phyloP scores from a whole-genome alignment of 2,888 invertebrate genomes.

The Drosophila mettleri region DNA sequence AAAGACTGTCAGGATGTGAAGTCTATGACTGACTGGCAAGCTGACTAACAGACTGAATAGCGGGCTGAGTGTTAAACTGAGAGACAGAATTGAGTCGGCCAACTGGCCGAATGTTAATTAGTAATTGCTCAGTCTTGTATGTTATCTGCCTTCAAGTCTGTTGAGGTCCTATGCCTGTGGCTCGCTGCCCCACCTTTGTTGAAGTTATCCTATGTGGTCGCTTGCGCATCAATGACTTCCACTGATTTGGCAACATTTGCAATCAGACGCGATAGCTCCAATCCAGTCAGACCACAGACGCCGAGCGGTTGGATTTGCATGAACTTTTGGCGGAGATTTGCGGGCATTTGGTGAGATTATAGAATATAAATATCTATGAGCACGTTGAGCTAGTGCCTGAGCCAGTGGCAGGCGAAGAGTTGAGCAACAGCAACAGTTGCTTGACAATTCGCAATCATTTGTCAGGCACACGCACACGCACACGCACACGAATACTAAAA shows the following conservation, averaged over 20 bases:
- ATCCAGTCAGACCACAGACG: slow-evolving; percentile 5
- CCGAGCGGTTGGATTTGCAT: slow-evolving; percentile 34
- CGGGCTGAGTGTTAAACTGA: neutral
- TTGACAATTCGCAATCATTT: slow-evolving; percentile 34
- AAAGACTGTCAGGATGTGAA: neutral
- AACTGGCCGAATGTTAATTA: neutral
- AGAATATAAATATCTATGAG: slow-evolving; percentile 36
- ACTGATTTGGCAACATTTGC: slow-evolving; percentile 45
- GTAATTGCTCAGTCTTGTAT: neutral
- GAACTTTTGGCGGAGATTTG: slow-evolving; percentile 31
- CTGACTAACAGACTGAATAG: neutral
- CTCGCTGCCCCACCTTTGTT: slow-evolving; percentile 23
- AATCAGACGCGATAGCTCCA: neutral
- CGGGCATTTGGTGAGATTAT: slow-evolving; percentile 51
- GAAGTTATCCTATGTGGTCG: slow-evolving; percentile 16
- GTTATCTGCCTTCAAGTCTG: neutral
- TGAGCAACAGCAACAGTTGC: slow-evolving; percentile 48
- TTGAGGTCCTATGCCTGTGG: neutral
- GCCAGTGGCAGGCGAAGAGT: slow-evolving; percentile 1
- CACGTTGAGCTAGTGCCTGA: slow-evolving; percentile 13
- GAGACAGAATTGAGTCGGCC: neutral
- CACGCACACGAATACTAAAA: slow-evolving; percentile 32
- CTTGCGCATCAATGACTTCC: slow-evolving; percentile 30
- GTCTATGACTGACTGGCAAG: neutral
- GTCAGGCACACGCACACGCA: slow-evolving; percentile 1